Percentiles rank a stretch among this genome's conserved stretches.
phyloP scores from a whole-genome alignment of 2,797 vertebrate species.

The Melanotaenia parkinsoni region DNA sequence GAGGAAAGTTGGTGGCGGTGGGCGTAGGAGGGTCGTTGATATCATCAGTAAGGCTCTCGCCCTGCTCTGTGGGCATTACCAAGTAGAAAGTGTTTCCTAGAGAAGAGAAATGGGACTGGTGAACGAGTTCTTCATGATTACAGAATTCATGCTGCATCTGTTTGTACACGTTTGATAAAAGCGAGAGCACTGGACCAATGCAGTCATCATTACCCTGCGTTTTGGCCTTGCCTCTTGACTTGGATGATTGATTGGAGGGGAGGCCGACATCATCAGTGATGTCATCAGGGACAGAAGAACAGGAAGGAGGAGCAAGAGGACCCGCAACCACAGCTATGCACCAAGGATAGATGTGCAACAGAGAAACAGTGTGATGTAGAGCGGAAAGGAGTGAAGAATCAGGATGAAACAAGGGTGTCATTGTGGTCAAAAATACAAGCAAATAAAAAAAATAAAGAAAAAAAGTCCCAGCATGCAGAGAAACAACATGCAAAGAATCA shows the following conservation, averaged over 20 bases:
- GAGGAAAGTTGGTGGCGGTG: conserved; percentile 49
- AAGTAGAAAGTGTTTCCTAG: conserved; percentile 84
- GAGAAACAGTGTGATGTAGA: conserved; percentile 31
- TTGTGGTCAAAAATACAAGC: conserved; percentile 6
- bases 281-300: conserved; percentile 82
- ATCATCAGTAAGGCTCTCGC: conserved; percentile 79
- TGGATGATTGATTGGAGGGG: conserved; percentile 74
- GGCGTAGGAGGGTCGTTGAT: conserved; percentile 49
- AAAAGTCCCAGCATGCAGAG: conserved; percentile 52
- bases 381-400: conserved; percentile 7
- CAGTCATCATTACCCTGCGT: conserved; percentile 67
- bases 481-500: conserved; percentile 69
- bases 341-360: conserved; percentile 68
- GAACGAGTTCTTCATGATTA: background rate
- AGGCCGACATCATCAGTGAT: conserved; percentile 78
- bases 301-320: conserved; percentile 77
- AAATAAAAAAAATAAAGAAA: conserved; percentile 26
- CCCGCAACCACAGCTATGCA: conserved; percentile 84
- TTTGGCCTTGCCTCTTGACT: conserved; percentile 69
- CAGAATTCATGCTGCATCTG: background rate
- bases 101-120: background rate
- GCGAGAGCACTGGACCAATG: conserved; percentile 7
- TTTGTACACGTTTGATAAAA: background rate
- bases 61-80: conserved; percentile 78
- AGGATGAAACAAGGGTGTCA: conserved; percentile 13